A percentile compares a stretch with the other conserved stretches of the same genome.
Conservation (phyloP, 1,140 invertebrate genomes). For the Theocolax elegans region DNA sequence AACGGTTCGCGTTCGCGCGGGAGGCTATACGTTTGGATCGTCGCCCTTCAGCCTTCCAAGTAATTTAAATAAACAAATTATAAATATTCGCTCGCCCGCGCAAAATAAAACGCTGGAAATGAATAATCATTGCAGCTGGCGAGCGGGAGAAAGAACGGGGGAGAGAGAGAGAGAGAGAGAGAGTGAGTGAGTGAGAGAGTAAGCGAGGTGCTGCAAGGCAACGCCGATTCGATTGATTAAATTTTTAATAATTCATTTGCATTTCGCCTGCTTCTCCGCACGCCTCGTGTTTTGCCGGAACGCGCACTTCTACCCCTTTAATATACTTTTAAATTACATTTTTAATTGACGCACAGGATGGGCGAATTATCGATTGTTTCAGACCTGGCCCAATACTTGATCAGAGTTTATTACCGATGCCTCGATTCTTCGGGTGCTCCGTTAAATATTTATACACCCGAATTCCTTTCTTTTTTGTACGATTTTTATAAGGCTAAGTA, state of each 20-base stretch:
- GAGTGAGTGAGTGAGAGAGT: slow-evolving; percentile 17
- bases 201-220: slow-evolving; percentile 50
- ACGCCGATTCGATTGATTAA: slow-evolving; percentile 67
- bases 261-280: slow-evolving; percentile 54
- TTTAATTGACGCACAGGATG: slow-evolving; percentile 61
- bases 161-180: slow-evolving; percentile 39
- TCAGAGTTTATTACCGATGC: slow-evolving; percentile 38
- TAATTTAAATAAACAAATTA: slow-evolving; percentile 69
- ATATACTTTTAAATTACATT: slow-evolving; percentile 65
- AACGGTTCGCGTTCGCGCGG: not conserved
- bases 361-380: slow-evolving; percentile 61
- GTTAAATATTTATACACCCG: slow-evolving; percentile 27
- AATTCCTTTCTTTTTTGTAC: no score
- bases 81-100: slow-evolving; percentile 64
- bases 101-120: slow-evolving; percentile 63
- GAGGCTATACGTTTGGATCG: not conserved
- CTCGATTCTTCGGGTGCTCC: slow-evolving; percentile 6
- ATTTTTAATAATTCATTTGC: slow-evolving; percentile 69
- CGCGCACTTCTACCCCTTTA: slow-evolving; percentile 50
- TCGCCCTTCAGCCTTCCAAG: slow-evolving; percentile 26
- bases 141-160: slow-evolving; percentile 44
- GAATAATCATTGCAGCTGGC: slow-evolving; percentile 65
- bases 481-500: no score
- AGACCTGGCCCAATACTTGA: slow-evolving; percentile 8
- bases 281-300: slow-evolving; percentile 30